A percentile compares a stretch with the other conserved stretches of the same genome.
phyloP scores from a whole-genome alignment of 2,888 invertebrate genomes.

The Clusia tigrina region DNA sequence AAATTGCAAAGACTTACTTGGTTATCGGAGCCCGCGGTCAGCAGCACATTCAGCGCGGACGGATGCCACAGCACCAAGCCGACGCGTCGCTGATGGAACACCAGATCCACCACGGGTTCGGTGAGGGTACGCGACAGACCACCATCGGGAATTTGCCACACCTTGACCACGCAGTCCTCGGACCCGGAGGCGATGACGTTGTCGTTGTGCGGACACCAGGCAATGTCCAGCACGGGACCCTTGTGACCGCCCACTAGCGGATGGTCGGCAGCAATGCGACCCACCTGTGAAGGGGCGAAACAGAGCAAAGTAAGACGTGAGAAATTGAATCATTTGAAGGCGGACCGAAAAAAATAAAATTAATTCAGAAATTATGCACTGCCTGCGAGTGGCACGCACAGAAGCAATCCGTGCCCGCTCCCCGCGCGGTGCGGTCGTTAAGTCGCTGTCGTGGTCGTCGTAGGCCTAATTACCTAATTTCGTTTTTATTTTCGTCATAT shows the following conservation, averaged over 20 bases:
- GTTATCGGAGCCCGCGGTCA: conserved; percentile 93
- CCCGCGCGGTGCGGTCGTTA: not conserved
- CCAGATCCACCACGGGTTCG: conserved; percentile 91
- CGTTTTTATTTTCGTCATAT: conserved; percentile 18
- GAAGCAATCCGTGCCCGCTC: not conserved
- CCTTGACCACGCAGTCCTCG: conserved; percentile 95
- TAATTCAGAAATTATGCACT: too few relatives aligned
- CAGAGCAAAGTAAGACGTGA: too few relatives aligned
- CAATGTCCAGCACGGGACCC: conserved; percentile 94
- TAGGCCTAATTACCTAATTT: conserved; percentile 26
- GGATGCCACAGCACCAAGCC: conserved; percentile 97
- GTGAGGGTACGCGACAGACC: conserved; percentile 89
- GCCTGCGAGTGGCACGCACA: too few relatives aligned
- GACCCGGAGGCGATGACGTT: conserved; percentile 97
- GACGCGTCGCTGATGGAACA: conserved; percentile 91
- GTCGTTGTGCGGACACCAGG: conserved; percentile 99
- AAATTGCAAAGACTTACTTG: conserved; percentile 68
- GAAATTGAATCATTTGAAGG: too few relatives aligned
- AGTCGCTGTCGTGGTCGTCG: conserved; percentile 3
- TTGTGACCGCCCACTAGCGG: conserved; percentile 96
- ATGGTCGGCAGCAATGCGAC: conserved; percentile 92
- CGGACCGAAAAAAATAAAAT: too few relatives aligned
- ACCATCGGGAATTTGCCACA: conserved; percentile 95
- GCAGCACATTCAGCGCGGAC: conserved; percentile 90
- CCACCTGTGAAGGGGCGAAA: too few relatives aligned